phyloP scores from a whole-genome alignment of 2,888 invertebrate genomes.

The Phania funesta region DNA sequence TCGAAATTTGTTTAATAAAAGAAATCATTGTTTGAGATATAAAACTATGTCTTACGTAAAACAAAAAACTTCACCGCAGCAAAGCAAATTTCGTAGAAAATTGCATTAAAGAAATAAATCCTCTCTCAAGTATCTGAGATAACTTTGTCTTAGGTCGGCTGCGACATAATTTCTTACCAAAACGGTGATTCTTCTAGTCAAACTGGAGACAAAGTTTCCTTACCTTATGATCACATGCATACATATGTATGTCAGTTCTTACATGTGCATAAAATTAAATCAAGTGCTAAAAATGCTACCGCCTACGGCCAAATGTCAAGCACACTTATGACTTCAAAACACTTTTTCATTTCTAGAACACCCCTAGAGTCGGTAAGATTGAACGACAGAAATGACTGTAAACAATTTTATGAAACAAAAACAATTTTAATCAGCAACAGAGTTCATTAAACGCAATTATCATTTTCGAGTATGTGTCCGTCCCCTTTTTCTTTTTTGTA shows the following conservation, averaged over 20 bases:
- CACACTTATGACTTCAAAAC: constrained; percentile 18
- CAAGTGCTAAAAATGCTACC: neutral
- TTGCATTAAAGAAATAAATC: neutral
- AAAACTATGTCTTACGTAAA: no score
- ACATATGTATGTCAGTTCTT: no score
- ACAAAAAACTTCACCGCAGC: no score
- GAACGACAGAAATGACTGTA: neutral
- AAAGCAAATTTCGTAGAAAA: no score
- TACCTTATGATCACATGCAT: neutral
- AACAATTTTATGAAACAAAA: no score
- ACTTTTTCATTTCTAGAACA: neutral
- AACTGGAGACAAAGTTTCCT: neutral
- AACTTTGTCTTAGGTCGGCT: neutral
- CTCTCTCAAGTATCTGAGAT: neutral
- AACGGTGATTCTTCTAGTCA: neutral
- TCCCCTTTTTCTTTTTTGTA: neutral
- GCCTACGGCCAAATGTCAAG: constrained; percentile 16
- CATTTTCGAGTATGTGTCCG: neutral
- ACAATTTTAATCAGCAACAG: constrained; percentile 1
- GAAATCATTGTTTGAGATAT: no score
- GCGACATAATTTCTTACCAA: neutral
- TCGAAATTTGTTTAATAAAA: no score
- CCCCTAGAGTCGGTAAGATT: neutral
- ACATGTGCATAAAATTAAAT: neutral
- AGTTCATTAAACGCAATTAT: constrained; percentile 45